Evolutionary conservation across 92 coral and sea anemone genomes (phyloP).

Genomic region (Paragorgia papillata): DNA sequence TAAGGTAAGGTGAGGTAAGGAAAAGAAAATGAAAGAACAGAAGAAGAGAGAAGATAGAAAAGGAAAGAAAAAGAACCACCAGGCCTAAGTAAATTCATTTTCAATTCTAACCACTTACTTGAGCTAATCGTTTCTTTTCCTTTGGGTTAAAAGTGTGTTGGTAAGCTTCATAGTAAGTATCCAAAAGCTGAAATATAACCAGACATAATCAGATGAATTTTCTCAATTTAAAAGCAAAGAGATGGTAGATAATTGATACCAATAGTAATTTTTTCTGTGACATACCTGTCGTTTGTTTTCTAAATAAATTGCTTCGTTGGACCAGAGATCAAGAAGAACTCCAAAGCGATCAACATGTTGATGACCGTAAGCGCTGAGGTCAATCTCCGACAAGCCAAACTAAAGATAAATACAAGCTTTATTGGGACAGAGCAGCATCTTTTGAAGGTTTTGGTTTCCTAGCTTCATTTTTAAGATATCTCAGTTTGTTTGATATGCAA

Average conservation of each 20-base stretch:
- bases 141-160: conserved; percentile 86
- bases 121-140: conserved; percentile 84
- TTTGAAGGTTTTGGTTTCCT: no score
- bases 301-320: conserved; percentile 91
- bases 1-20: background rate
- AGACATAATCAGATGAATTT: background rate
- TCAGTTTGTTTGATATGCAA: no score
- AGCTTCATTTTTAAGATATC: no score
- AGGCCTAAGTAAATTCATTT: no score
- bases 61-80: no score
- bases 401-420: conserved; percentile 4
- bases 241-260: no score
- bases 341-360: conserved; percentile 93
- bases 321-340: conserved; percentile 87
- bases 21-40: background rate
- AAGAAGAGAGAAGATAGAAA: no score
- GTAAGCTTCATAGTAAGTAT: conserved; percentile 88
- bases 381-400: conserved; percentile 78
- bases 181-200: conserved; percentile 67
- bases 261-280: background rate
- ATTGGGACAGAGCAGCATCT: no score
- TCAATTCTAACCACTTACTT: conserved; percentile 55
- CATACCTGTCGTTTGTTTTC: conserved; percentile 95
- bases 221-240: no score
- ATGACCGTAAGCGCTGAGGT: conserved; percentile 84